These are phyloP conservation scores for Pachliopta kotzebuea DNA, from an alignment of 2,888 invertebrate genomes.

Conservation along the genomic window DNA sequence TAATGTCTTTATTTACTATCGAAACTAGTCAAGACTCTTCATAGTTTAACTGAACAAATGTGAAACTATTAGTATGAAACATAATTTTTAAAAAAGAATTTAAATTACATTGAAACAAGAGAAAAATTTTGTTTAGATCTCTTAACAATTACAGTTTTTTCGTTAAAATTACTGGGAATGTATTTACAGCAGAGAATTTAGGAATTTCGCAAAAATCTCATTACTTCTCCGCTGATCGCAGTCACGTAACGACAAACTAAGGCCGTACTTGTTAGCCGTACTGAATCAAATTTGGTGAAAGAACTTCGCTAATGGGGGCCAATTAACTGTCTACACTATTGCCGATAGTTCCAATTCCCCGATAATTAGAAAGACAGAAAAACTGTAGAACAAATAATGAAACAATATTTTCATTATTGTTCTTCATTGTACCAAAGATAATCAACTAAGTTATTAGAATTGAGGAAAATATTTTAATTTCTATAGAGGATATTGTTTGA, in stretches of 20 bases:
- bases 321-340: constrained; percentile 14
- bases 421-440: too few species aligned
- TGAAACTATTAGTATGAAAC: too few species aligned
- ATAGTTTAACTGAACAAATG: too few species aligned
- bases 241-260: constrained; percentile 20
- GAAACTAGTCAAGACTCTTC: too few species aligned
- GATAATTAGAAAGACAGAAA: background rate
- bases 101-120: background rate
- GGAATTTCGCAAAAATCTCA: constrained; percentile 23
- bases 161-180: constrained; percentile 9
- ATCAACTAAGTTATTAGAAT: too few species aligned
- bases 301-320: constrained; percentile 22
- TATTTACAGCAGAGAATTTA: constrained; percentile 13
- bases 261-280: constrained; percentile 23
- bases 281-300: constrained; percentile 26
- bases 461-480: too few species aligned
- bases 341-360: background rate
- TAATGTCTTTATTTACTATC: too few species aligned
- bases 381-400: background rate
- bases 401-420: too few species aligned
- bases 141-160: constrained; percentile 4
- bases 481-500: too few species aligned
- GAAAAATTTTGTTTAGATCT: background rate
- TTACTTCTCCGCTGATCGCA: constrained; percentile 24
- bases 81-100: background rate